phyloP scores from a whole-genome alignment of 2,113 vertebrate species.

The Boleophthalmus pectinirostris region DNA sequence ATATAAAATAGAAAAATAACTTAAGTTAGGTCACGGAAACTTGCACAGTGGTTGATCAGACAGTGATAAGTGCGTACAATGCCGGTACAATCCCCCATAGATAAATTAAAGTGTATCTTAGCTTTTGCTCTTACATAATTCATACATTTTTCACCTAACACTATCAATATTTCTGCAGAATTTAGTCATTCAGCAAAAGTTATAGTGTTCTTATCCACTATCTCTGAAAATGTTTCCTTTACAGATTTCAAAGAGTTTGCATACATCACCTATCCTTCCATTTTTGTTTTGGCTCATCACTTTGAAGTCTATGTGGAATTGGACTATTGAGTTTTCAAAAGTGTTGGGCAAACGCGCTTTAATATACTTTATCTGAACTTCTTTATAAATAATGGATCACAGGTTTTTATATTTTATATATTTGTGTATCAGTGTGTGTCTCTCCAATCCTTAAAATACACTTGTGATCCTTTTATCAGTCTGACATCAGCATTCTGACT shows the following conservation, averaged over 20 bases:
- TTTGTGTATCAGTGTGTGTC: not conserved
- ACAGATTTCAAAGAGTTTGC: not conserved
- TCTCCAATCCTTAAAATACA: not conserved
- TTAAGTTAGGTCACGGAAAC: too few relatives aligned
- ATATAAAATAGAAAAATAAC: too few relatives aligned
- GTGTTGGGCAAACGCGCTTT: not conserved
- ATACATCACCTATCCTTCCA: not conserved
- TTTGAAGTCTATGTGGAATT: not conserved
- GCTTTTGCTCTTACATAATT: too few relatives aligned
- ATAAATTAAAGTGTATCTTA: too few relatives aligned
- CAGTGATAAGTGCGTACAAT: too few relatives aligned
- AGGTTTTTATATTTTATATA: not conserved
- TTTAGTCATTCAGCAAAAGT: not conserved
- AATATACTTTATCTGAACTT: not conserved
- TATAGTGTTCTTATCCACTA: not conserved
- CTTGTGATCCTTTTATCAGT: slow-evolving; percentile 1
- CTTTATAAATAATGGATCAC: not conserved
- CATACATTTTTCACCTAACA: too few relatives aligned
- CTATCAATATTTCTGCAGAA: too few relatives aligned
- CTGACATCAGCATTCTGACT: slow-evolving; percentile 1
- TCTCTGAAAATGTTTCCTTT: not conserved
- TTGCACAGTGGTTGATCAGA: too few relatives aligned
- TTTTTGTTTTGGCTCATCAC: not conserved
- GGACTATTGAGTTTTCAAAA: not conserved
- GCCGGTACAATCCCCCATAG: too few relatives aligned